Conservation (phyloP, 2,888 invertebrate species). For the Teleogryllus oceanicus region DNA sequence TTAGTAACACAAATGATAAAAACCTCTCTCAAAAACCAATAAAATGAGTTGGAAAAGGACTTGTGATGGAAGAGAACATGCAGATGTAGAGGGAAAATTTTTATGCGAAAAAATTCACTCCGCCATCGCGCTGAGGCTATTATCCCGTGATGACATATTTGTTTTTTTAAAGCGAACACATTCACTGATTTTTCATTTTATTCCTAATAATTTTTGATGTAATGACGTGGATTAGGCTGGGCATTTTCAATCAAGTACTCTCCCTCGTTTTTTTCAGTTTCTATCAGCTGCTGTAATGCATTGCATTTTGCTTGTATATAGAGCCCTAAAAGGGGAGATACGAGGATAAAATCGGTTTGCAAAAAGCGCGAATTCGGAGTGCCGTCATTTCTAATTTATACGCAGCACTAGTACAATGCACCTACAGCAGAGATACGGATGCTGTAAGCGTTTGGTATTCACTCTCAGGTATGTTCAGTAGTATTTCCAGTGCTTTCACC, state of each 20-base stretch:
- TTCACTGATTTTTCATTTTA: slow-evolving; percentile 9
- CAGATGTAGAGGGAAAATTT: too few relatives aligned
- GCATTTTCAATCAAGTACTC: neutral
- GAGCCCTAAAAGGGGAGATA: neutral
- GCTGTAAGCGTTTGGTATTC: too few relatives aligned
- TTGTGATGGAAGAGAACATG: too few relatives aligned
- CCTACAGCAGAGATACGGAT: too few relatives aligned
- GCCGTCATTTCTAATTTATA: slow-evolving; percentile 9
- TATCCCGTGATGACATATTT: neutral
- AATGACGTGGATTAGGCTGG: slow-evolving; percentile 18
- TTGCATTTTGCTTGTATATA: neutral
- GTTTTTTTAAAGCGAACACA: neutral
- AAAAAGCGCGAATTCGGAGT: slow-evolving; percentile 2
- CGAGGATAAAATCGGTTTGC: neutral
- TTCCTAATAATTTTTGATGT: slow-evolving; percentile 18
- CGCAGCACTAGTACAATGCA: neutral
- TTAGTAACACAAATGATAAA: too few relatives aligned
- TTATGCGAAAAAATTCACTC: too few relatives aligned
- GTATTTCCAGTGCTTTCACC: too few relatives aligned
- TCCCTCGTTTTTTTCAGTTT: neutral
- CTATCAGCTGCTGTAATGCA: slow-evolving; percentile 6
- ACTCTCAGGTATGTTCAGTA: too few relatives aligned
- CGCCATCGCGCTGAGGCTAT: neutral
- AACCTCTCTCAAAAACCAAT: too few relatives aligned
- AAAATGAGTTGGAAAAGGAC: too few relatives aligned